Percentiles rank a stretch among this genome's conserved stretches.
Conservation (phyloP, 2,888 invertebrate species). For the Apoda limacodes region DNA sequence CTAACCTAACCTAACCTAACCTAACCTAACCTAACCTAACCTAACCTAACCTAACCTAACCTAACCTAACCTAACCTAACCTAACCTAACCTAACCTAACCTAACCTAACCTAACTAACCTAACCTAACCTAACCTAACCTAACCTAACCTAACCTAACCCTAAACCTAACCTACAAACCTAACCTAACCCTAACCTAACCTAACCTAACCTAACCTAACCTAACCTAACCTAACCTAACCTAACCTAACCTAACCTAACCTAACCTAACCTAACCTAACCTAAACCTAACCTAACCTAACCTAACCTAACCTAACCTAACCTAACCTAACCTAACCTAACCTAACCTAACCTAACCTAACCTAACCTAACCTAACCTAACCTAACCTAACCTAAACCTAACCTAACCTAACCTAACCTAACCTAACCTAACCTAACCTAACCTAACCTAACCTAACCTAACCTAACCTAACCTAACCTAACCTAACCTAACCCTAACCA, state of each 20-base stretch:
- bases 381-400: slow-evolving; percentile 13
- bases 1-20: slow-evolving; percentile 22
- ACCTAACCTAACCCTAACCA: slow-evolving; percentile 3
- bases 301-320: slow-evolving; percentile 14
- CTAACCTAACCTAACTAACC: slow-evolving; percentile 25
- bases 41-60: slow-evolving; percentile 19
- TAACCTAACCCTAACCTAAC: background rate
- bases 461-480: slow-evolving; percentile 3
- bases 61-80: slow-evolving; percentile 17
- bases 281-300: slow-evolving; percentile 12
- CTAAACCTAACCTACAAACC: slow-evolving; percentile 19
- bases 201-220: slow-evolving; percentile 7
- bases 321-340: slow-evolving; percentile 14
- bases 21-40: slow-evolving; percentile 21
- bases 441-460: slow-evolving; percentile 3
- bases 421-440: slow-evolving; percentile 2
- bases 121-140: slow-evolving; percentile 24
- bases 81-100: slow-evolving; percentile 24
- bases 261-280: slow-evolving; percentile 11
- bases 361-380: slow-evolving; percentile 14
- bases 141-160: slow-evolving; percentile 24
- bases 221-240: slow-evolving; percentile 9
- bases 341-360: slow-evolving; percentile 15
- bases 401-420: background rate
- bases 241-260: slow-evolving; percentile 11